Conservation (phyloP, 2,113 vertebrate species). For the Scartelaos histophorus region DNA sequence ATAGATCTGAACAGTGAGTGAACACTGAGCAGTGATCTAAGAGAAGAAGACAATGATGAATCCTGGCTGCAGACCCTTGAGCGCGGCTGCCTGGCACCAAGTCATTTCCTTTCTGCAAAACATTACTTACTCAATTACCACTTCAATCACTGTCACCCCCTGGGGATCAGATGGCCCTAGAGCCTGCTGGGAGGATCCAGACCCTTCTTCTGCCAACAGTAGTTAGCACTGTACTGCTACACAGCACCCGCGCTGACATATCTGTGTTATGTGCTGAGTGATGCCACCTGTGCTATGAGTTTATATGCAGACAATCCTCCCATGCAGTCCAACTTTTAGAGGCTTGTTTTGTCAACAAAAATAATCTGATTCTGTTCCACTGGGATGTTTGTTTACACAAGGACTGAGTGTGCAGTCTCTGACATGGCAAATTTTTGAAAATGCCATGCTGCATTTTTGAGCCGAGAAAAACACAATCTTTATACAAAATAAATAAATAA, state of each 20-base stretch:
- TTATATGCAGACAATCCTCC: slow-evolving; percentile 30
- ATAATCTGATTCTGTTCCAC: background rate
- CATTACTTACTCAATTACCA: slow-evolving; percentile 68
- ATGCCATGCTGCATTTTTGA: slow-evolving; percentile 4
- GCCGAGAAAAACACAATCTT: background rate
- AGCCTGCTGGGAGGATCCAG: slow-evolving; percentile 63
- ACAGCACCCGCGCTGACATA: slow-evolving; percentile 35
- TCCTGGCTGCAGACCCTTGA: slow-evolving; percentile 42
- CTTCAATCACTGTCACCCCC: slow-evolving; percentile 68
- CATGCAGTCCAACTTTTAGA: background rate
- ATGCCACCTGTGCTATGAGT: slow-evolving; percentile 41
- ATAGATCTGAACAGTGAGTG: background rate
- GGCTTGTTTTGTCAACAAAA: background rate
- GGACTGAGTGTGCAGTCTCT: background rate
- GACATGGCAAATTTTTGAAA: slow-evolving; percentile 1
- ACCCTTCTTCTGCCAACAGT: slow-evolving; percentile 64
- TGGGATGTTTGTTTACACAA: slow-evolving; percentile 6
- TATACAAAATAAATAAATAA: background rate
- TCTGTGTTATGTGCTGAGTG: slow-evolving; percentile 21
- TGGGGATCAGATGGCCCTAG: slow-evolving; percentile 46
- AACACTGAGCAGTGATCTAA: background rate
- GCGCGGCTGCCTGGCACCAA: slow-evolving; percentile 45
- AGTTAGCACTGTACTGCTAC: slow-evolving; percentile 52
- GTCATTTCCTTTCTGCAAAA: slow-evolving; percentile 57
- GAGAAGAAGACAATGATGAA: slow-evolving; percentile 54